Percentiles rank a stretch among this genome's conserved stretches.
Conservation (phyloP, 2,113 vertebrate species). For the Equus przewalskii region DNA sequence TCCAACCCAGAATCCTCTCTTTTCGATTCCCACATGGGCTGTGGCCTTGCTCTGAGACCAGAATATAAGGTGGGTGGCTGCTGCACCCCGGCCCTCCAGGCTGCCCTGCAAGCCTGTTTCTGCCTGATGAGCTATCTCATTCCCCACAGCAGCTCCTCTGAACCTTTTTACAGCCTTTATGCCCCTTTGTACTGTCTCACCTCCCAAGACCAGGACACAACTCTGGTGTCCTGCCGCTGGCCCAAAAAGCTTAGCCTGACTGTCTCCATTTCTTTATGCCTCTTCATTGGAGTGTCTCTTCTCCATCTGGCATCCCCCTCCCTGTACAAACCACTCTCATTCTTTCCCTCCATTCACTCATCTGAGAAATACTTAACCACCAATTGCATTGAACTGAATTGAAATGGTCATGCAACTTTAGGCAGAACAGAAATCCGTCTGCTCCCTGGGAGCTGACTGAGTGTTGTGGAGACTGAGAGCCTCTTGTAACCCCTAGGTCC, state of each 20-base stretch:
- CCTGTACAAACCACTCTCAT: not conserved
- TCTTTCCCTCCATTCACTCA: not conserved
- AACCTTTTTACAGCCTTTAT: not conserved
- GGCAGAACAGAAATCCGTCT: not conserved
- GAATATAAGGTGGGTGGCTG: not conserved
- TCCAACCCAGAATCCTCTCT: not conserved
- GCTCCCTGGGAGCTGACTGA: not conserved
- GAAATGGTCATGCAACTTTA: not conserved
- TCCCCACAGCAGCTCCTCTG: not conserved
- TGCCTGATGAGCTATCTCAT: not conserved
- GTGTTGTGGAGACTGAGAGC: not conserved
- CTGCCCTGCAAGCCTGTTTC: not conserved
- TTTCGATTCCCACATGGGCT: not conserved
- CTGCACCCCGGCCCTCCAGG: not conserved
- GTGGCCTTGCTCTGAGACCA: not conserved
- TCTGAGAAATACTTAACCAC: not conserved
- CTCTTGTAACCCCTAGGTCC: slow-evolving; percentile 87
- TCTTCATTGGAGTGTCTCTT: not conserved
- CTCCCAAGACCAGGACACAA: not conserved
- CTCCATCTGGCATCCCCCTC: not conserved
- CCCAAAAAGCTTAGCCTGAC: not conserved
- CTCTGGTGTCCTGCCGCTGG: not conserved
- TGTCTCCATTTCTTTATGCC: not conserved
- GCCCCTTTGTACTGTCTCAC: not conserved
- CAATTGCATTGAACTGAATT: not conserved